Conservation (phyloP, 2,113 vertebrate genomes). For the Xiphophorus couchianus region DNA sequence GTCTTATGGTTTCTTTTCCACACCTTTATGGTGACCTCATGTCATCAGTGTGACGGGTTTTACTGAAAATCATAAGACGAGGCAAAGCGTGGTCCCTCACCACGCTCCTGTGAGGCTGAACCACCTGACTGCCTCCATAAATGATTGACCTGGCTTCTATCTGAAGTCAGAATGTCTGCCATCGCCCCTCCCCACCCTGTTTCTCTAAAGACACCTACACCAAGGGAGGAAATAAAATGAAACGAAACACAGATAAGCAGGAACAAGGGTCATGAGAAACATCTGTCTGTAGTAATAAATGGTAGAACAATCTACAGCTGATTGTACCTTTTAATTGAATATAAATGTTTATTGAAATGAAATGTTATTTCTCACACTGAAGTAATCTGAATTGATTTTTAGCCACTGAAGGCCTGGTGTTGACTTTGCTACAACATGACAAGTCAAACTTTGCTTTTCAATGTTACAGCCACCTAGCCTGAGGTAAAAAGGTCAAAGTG, state of each 20-base stretch:
- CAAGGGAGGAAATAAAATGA: neutral
- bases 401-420: conserved; percentile 3
- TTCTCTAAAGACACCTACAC: conserved; percentile 27
- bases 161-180: conserved; percentile 44
- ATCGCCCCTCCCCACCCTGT: conserved; percentile 22
- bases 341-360: neutral
- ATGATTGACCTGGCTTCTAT: conserved; percentile 79
- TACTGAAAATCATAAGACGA: conserved; percentile 73
- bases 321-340: neutral
- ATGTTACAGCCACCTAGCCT: conserved; percentile 56
- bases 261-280: conserved; percentile 67
- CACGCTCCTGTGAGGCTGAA: conserved; percentile 52
- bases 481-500: conserved; percentile 30
- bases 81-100: conserved; percentile 59
- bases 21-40: conserved; percentile 60
- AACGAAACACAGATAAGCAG: conserved; percentile 56
- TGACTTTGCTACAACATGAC: conserved; percentile 27
- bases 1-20: conserved; percentile 21
- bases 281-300: conserved; percentile 58
- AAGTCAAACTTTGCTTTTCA: conserved; percentile 45
- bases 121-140: conserved; percentile 64
- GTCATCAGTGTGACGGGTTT: conserved; percentile 73
- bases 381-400: neutral
- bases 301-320: conserved; percentile 26
- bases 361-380: neutral